A percentile compares a stretch with the other conserved stretches of the same genome.
Conservation (phyloP, 2,888 invertebrate species). For the Corythucha ciliata region DNA sequence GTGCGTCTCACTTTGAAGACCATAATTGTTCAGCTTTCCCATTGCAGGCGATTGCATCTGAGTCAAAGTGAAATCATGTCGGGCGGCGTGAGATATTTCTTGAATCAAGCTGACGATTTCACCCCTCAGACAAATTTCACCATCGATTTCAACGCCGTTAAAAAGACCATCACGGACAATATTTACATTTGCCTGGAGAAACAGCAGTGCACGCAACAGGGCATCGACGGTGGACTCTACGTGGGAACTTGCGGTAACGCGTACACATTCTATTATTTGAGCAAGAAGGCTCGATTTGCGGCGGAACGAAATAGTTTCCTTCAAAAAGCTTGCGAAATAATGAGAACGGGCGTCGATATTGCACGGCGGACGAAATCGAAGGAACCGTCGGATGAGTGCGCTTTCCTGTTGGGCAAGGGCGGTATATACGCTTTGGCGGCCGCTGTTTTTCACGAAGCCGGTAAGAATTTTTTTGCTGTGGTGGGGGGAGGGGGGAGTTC, state of each 20-base stretch:
- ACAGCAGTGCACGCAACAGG: slow-evolving; percentile 41
- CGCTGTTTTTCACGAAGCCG: slow-evolving; percentile 49
- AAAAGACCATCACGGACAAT: slow-evolving; percentile 22
- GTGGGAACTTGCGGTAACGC: slow-evolving; percentile 61
- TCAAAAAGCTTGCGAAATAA: slow-evolving; percentile 49
- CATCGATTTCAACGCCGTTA: slow-evolving; percentile 20
- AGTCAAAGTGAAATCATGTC: slow-evolving; percentile 16
- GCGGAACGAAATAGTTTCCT: slow-evolving; percentile 46
- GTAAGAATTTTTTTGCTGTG: slow-evolving; percentile 34
- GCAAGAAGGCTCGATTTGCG: slow-evolving; percentile 47
- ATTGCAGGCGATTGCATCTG: too few species aligned
- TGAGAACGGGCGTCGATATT: slow-evolving; percentile 15
- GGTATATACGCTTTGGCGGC: slow-evolving; percentile 67
- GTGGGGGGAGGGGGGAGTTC: background rate
- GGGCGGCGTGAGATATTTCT: slow-evolving; percentile 19
- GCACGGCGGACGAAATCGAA: slow-evolving; percentile 10
- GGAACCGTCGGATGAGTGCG: slow-evolving; percentile 51
- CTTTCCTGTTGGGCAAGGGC: slow-evolving; percentile 69
- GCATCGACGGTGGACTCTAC: slow-evolving; percentile 52
- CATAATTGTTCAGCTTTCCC: too few species aligned
- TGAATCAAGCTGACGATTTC: slow-evolving; percentile 24
- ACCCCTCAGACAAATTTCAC: slow-evolving; percentile 7
- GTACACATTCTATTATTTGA: slow-evolving; percentile 64
- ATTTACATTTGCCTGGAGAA: slow-evolving; percentile 38
- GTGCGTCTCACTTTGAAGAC: too few species aligned